Evolutionary conservation across 2,888 invertebrate species (phyloP).

Genomic region (Nasonovia ribisnigri): DNA sequence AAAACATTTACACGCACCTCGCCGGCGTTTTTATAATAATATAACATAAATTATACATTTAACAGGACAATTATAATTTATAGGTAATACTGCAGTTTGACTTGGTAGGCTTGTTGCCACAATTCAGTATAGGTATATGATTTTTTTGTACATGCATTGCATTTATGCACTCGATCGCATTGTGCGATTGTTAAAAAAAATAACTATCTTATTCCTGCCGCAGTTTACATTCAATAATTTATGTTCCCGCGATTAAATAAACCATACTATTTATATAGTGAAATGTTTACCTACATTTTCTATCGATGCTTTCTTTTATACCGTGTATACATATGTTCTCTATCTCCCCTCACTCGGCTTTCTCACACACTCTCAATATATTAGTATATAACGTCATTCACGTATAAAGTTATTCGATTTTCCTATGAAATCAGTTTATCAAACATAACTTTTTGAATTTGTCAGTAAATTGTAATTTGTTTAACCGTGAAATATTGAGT

Average conservation of each 20-base stretch:
- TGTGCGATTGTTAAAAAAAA: neutral
- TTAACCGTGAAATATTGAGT: neutral
- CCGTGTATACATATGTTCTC: neutral
- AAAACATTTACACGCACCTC: neutral
- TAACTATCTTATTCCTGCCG: neutral
- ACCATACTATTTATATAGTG: neutral
- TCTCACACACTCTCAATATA: neutral
- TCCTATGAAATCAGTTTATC: neutral
- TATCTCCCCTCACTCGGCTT: neutral
- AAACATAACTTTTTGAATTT: conserved; percentile 15
- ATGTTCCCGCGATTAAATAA: neutral
- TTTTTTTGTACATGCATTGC: neutral
- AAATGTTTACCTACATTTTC: neutral
- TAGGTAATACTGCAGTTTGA: neutral
- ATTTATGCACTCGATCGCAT: neutral
- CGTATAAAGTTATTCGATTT: neutral
- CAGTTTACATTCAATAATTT: neutral
- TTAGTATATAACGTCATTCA: neutral
- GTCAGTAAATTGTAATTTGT: neutral
- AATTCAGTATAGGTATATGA: neutral
- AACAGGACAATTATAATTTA: neutral
- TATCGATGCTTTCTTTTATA: neutral
- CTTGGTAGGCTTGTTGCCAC: neutral
- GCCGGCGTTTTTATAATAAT: neutral
- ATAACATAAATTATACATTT: neutral